A percentile compares a stretch with the other conserved stretches of the same genome.
Conservation (phyloP, 2,888 invertebrate species). For the Microchrysa polita region DNA sequence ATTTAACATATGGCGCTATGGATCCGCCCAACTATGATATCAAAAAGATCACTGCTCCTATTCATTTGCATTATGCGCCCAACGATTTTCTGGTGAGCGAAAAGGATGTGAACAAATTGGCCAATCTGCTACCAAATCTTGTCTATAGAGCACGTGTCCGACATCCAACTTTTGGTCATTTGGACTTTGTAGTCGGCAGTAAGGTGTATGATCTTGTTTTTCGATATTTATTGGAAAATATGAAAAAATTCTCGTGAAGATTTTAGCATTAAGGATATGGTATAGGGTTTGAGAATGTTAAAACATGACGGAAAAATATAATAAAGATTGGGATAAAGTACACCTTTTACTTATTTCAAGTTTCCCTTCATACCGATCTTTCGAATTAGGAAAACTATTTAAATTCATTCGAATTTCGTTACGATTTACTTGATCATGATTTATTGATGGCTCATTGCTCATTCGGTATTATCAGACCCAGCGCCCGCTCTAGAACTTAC, state of each 20-base stretch:
- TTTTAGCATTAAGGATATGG: too few relatives aligned
- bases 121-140: constrained; percentile 39
- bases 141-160: constrained; percentile 63
- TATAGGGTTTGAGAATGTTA: too few relatives aligned
- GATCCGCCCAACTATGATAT: constrained; percentile 69
- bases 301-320: too few relatives aligned
- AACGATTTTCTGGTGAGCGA: constrained; percentile 69
- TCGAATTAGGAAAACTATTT: too few relatives aligned
- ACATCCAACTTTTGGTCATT: constrained; percentile 66
- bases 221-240: constrained; percentile 5
- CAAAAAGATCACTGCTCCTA: constrained; percentile 66
- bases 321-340: too few relatives aligned
- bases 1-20: constrained; percentile 64
- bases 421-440: too few relatives aligned
- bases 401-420: too few relatives aligned
- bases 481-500: too few relatives aligned
- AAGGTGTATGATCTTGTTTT: neutral
- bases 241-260: constrained; percentile 8
- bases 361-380: too few relatives aligned
- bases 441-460: too few relatives aligned
- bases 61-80: constrained; percentile 70
- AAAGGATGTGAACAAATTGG: constrained; percentile 62
- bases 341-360: too few relatives aligned
- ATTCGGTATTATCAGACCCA: too few relatives aligned
- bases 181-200: constrained; percentile 64